These are phyloP conservation scores for Macrotus californicus DNA, from an alignment of 2,113 vertebrate genomes.

Conservation along the genomic window DNA sequence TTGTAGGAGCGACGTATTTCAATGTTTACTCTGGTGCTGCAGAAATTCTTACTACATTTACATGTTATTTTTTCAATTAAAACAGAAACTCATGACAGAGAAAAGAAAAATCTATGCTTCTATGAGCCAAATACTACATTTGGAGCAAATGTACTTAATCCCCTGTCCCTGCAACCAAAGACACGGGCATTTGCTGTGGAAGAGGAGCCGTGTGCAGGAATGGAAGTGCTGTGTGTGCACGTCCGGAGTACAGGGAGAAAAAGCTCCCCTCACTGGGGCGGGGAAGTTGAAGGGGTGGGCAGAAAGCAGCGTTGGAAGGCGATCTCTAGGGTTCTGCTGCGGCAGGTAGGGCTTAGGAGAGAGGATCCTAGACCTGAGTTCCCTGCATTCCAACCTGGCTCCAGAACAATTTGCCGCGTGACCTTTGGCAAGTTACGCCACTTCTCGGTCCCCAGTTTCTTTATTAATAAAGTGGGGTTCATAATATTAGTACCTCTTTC, in stretches of 20 bases:
- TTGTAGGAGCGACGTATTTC: background rate
- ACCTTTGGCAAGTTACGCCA: background rate
- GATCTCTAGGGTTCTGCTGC: background rate
- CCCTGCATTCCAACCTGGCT: background rate
- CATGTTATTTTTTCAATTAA: background rate
- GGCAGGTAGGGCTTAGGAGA: background rate
- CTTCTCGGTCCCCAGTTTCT: background rate
- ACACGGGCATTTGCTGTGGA: background rate
- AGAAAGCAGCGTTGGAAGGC: background rate
- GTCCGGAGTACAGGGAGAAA: background rate
- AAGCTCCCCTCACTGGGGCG: rapidly evolving
- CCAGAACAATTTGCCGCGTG: background rate
- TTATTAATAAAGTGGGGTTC: background rate
- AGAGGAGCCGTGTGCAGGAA: background rate
- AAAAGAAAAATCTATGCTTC: background rate
- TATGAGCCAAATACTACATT: background rate
- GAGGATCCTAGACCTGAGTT: background rate
- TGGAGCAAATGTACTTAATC: background rate
- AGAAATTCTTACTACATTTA: background rate
- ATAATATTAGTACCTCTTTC: background rate
- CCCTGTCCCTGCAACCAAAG: background rate
- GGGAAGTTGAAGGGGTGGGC: background rate
- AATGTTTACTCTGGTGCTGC: background rate
- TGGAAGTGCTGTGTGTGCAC: background rate
- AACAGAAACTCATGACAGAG: background rate